Conservation (phyloP, 2,888 invertebrate genomes). For the Cerceris rybyensis region DNA sequence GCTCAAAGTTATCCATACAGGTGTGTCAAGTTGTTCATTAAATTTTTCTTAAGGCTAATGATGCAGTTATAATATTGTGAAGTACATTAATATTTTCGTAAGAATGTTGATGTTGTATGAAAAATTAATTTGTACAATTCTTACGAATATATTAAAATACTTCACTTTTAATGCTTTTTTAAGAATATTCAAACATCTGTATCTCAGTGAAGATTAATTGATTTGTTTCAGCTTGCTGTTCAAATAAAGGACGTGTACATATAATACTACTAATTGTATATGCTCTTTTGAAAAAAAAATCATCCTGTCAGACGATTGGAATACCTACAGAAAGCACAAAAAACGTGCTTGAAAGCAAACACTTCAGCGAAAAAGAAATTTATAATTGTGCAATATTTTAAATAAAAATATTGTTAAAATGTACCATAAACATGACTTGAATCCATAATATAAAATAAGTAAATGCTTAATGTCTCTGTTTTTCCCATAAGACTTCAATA, state of each 20-base stretch:
- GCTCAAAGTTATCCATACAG: conserved; percentile 99
- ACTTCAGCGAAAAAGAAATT: conserved; percentile 20
- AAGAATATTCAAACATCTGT: background rate
- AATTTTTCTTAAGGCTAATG: background rate
- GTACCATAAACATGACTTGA: conserved; percentile 37
- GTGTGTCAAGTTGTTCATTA: conserved; percentile 81
- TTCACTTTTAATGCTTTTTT: background rate
- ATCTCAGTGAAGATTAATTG: background rate
- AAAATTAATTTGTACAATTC: background rate
- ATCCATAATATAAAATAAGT: conserved; percentile 49
- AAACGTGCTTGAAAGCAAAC: conserved; percentile 9
- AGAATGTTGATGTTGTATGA: background rate
- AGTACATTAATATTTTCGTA: conserved; percentile 54
- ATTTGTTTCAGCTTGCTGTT: conserved; percentile 81
- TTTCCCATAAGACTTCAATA: background rate
- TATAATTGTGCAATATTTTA: background rate
- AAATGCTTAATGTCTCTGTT: conserved; percentile 36
- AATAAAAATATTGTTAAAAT: conserved; percentile 39
- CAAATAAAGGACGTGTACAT: conserved; percentile 78
- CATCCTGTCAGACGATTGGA: conserved; percentile 25
- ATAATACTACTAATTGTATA: conserved; percentile 38
- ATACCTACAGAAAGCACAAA: conserved; percentile 15
- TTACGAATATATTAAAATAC: conserved; percentile 11
- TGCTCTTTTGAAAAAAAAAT: conserved; percentile 29
- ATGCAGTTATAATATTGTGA: conserved; percentile 9